Evolutionary conservation across 2,797 vertebrate genomes (phyloP).

Genomic region (Glyptemys insculpta): DNA sequence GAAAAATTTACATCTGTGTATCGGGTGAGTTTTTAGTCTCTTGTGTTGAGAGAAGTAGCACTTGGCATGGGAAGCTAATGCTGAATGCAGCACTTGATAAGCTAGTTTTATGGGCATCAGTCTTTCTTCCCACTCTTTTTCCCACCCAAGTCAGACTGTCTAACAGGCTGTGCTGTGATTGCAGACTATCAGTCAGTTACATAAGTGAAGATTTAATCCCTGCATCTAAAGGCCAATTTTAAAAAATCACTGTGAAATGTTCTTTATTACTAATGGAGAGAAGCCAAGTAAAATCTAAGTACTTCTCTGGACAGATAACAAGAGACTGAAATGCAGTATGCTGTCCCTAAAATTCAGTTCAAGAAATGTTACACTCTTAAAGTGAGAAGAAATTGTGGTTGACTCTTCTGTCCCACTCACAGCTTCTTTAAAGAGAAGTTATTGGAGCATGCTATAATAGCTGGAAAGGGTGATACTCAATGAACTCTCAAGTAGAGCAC

Average conservation of each 20-base stretch:
- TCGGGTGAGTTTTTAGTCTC: background rate
- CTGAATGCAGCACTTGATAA: background rate
- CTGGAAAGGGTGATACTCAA: background rate
- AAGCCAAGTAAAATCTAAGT: background rate
- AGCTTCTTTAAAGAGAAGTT: background rate
- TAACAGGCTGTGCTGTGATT: background rate
- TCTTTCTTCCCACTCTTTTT: background rate
- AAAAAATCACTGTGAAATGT: background rate
- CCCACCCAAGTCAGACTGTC: background rate
- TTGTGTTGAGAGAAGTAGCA: background rate
- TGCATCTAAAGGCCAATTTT: background rate
- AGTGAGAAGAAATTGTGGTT: background rate
- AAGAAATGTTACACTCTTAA: background rate
- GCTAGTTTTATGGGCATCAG: fast-evolving
- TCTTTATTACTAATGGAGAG: background rate
- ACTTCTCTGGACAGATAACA: constrained; percentile 7
- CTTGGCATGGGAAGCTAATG: background rate
- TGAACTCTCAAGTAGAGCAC: background rate
- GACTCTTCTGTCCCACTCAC: background rate
- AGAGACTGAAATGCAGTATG: background rate
- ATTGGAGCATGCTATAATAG: background rate
- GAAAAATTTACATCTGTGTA: background rate
- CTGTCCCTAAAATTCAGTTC: background rate
- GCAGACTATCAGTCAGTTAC: background rate
- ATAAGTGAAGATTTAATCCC: background rate